phyloP scores from a whole-genome alignment of 2,797 vertebrate genomes.

The Chaetophractus vellerosus region DNA sequence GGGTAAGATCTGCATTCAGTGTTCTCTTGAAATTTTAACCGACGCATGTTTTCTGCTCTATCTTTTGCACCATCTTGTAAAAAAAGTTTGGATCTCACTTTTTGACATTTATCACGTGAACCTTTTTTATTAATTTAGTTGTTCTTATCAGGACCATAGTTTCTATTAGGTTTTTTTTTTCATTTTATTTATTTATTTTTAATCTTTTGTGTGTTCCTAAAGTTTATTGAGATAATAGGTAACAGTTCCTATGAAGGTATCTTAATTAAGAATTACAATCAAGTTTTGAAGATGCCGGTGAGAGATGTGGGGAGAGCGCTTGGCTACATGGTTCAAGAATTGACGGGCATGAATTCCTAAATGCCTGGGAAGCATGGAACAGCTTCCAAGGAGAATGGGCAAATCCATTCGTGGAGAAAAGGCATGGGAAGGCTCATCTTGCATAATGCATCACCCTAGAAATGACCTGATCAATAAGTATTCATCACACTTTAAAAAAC shows the following conservation, averaged over 20 bases:
- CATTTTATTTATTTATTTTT: not conserved
- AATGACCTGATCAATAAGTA: not conserved
- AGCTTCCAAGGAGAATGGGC: not conserved
- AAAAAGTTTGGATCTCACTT: not conserved
- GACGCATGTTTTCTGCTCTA: not conserved
- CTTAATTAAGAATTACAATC: not conserved
- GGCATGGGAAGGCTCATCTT: not conserved
- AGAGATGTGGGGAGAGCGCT: not conserved
- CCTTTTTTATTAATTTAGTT: not conserved
- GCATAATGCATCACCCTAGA: fast-evolving
- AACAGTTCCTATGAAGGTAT: not conserved
- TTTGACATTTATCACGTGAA: not conserved
- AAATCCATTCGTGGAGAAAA: not conserved
- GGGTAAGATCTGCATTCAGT: not conserved
- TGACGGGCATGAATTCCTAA: not conserved
- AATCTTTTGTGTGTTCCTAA: not conserved
- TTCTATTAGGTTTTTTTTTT: not conserved
- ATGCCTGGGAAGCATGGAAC: too few species aligned
- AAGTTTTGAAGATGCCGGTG: not conserved
- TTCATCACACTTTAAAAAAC: not conserved
- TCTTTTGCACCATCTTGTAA: too few species aligned
- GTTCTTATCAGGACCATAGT: not conserved
- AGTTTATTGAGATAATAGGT: not conserved
- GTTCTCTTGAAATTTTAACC: not conserved
- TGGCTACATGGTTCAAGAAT: not conserved